Percentiles rank a stretch among this genome's conserved stretches.
phyloP scores from a whole-genome alignment of 2,888 invertebrate genomes.

The Lomographa bimaculata region DNA sequence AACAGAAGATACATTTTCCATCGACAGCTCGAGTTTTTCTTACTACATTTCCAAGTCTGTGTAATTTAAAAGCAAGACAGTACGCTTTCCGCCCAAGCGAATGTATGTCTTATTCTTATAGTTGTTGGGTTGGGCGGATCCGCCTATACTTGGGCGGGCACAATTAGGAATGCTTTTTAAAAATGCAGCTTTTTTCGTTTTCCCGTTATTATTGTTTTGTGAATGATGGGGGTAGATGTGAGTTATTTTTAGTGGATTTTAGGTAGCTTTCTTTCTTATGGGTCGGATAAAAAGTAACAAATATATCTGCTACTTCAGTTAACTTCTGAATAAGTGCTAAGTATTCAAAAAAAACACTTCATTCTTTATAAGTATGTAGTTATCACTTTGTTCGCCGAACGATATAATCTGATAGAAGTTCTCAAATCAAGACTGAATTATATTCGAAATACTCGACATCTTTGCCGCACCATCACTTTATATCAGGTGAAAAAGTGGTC shows the following conservation, averaged over 20 bases:
- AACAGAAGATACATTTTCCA: constrained; percentile 63
- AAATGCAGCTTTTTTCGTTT: constrained; percentile 60
- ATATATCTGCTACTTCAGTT: no score
- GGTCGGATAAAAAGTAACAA: no score
- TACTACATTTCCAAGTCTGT: constrained; percentile 74
- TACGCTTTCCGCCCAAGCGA: constrained; percentile 52
- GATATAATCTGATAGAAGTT: no score
- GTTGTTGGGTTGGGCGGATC: constrained; percentile 42
- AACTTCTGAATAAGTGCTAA: no score
- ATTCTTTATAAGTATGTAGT: no score
- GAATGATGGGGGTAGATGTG: constrained; percentile 10
- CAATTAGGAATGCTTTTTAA: constrained; percentile 68
- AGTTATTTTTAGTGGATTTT: constrained; percentile 2
- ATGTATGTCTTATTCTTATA: constrained; percentile 59
- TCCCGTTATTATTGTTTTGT: constrained; percentile 48
- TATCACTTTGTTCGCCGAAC: no score
- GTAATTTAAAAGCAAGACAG: constrained; percentile 66
- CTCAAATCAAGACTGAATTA: no score
- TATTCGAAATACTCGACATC: no score
- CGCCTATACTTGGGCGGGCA: constrained; percentile 68
- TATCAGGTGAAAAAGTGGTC: no score
- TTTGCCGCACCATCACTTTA: no score
- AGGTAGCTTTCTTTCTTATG: no score
- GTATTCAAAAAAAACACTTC: no score
- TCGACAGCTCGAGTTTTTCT: constrained; percentile 54